Percentiles rank a stretch among this genome's conserved stretches.
phyloP scores from a whole-genome alignment of 2,888 invertebrate genomes.

The Macrosiphum euphorbiae region DNA sequence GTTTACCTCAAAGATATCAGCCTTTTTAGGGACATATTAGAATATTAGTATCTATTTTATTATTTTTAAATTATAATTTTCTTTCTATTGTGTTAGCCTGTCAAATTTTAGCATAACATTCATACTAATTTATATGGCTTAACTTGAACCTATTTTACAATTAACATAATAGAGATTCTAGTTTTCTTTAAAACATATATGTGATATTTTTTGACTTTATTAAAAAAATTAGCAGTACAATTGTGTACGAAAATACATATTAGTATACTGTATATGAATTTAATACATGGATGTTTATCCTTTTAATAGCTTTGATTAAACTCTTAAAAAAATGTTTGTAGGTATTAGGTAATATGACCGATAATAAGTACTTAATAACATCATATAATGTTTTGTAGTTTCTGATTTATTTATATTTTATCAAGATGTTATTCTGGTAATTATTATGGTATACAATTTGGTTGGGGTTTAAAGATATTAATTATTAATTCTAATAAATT shows the following conservation, averaged over 20 bases:
- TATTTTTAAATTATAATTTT: not conserved
- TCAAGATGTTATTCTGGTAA: not conserved
- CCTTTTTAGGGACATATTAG: not conserved
- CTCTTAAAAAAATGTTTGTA: not conserved
- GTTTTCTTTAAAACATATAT: not conserved
- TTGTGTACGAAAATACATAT: not conserved
- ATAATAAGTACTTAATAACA: not conserved
- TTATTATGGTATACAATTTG: not conserved
- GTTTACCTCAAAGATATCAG: not conserved
- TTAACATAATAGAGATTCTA: not conserved
- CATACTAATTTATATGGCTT: not conserved
- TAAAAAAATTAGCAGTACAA: not conserved
- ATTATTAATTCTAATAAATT: not conserved
- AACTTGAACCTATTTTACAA: not conserved
- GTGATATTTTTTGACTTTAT: not conserved
- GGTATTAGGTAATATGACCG: not conserved
- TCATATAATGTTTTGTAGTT: not conserved
- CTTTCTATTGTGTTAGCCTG: not conserved
- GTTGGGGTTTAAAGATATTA: not conserved
- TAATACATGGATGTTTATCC: not conserved
- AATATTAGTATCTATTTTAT: not conserved
- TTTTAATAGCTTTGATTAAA: not conserved
- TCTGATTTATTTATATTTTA: not conserved
- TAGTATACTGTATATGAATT: not conserved
- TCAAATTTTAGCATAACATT: not conserved